Evolutionary conservation across 2,113 vertebrate genomes (phyloP), one percentile per base, ranked within the genome.

Genomic region (Henicopernis longicauda): DNA sequence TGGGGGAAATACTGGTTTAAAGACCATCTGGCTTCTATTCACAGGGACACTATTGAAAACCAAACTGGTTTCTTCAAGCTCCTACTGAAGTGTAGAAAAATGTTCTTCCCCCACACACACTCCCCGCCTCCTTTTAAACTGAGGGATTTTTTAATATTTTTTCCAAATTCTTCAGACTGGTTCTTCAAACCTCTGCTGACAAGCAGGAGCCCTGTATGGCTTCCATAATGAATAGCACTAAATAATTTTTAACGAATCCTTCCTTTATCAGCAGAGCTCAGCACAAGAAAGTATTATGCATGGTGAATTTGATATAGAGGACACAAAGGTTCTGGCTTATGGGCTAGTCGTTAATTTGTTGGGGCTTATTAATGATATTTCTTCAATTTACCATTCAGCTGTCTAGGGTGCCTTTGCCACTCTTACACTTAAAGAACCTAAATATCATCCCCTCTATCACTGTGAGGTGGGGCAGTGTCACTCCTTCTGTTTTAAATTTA

Each of bases 191-290:
- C 79, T 84, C 86, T 93, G 54, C 85, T 95, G 84, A 95, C 90
- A 93, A 95, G n/a, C 66, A 73, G 38, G 50, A 93, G 77, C 44
- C 59, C 62, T 83, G 62, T 67, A 82, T 91, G 89, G 27, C 22
- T 96, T 95, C 85, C 52, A 47, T 96, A 92, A 90, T 77, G 38
- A 97, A 82, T 62, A 63, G 73, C 2, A 13, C 72, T 90, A 97
- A 95, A 95, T 96, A 95, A 91, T 93, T 97, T 96, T 97, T 96
- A 97, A 96, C 34, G 3, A 97, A 97, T 91, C 34, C 42, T 94
- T 87, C 23, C 76, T 97, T 97, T 97, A 97, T 97, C 96, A 97
- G 90, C 67, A 97, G 72, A 82, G 86, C 62, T 98, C 93, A 96
- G 95, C 82, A 89, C 36, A 90, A 91, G 54, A 84, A 90, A 95